Evolutionary conservation across 1,140 invertebrate genomes (phyloP).

Genomic region (Lordiphosa stackelbergi): DNA sequence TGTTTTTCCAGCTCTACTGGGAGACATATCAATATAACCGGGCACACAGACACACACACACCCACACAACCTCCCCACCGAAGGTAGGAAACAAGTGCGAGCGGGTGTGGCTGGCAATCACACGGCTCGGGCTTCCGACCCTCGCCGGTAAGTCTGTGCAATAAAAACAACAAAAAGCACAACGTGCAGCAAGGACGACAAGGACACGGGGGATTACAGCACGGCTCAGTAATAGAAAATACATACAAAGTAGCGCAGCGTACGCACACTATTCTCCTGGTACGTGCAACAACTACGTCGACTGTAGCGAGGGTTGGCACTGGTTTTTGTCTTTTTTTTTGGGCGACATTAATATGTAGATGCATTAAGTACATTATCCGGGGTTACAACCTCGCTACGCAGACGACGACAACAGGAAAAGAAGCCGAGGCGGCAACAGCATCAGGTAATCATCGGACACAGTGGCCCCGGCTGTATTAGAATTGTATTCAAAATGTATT

Average conservation of each 20-base stretch:
- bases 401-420: constrained; percentile 25
- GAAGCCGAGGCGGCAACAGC: constrained; percentile 12
- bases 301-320: constrained; percentile 21
- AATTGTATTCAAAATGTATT: neutral
- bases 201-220: constrained; percentile 47
- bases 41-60: constrained; percentile 14
- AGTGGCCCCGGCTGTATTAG: neutral
- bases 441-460: constrained; percentile 6
- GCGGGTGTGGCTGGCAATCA: constrained; percentile 42
- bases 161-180: constrained; percentile 66
- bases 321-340: constrained; percentile 21
- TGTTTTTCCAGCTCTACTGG: constrained; percentile 66
- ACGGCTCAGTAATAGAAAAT: constrained; percentile 64
- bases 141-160: constrained; percentile 38
- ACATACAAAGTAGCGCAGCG: constrained; percentile 37
- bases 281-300: constrained; percentile 17
- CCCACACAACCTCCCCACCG: constrained; percentile 12
- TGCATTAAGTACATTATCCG: constrained; percentile 77
- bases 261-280: constrained; percentile 1
- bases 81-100: constrained; percentile 55
- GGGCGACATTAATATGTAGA: constrained; percentile 76
- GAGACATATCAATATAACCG: constrained; percentile 71
- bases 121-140: constrained; percentile 31
- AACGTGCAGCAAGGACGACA: constrained; percentile 38
- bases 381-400: constrained; percentile 70